Evolutionary conservation across 2,888 invertebrate genomes (phyloP).

Genomic region (Tricholauxania praeusta): DNA sequence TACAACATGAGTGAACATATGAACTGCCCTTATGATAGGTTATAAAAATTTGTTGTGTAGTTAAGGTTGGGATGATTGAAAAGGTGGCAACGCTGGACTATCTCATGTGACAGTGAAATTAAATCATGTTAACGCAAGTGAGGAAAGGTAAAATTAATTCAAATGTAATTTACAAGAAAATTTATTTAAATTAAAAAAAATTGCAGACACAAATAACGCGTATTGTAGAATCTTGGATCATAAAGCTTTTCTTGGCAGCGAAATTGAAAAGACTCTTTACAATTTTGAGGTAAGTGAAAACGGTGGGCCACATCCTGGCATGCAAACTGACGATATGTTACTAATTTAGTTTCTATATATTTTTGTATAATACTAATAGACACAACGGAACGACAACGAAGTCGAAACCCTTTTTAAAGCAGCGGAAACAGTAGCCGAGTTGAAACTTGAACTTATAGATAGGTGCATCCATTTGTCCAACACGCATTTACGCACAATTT

Average conservation of each 20-base stretch:
- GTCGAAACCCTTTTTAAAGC: conserved; percentile 82
- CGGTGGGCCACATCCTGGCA: too few species aligned
- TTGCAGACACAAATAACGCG: conserved; percentile 83
- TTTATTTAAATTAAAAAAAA: neutral
- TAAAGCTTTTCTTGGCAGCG: conserved; percentile 85
- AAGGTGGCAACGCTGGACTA: too few species aligned
- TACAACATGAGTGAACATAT: too few species aligned
- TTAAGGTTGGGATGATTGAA: too few species aligned
- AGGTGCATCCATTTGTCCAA: conserved; percentile 73
- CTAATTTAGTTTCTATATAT: neutral
- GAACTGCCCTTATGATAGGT: too few species aligned
- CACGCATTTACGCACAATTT: conserved; percentile 49
- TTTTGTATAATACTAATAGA: conserved; percentile 60
- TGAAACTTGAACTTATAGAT: conserved; percentile 80
- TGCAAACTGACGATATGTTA: too few species aligned
- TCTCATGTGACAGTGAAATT: conserved; percentile 9
- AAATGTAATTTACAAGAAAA: conserved; percentile 5
- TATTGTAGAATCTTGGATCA: conserved; percentile 90
- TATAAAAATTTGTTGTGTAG: too few species aligned
- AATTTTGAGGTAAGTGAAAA: conserved; percentile 83
- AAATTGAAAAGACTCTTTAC: conserved; percentile 84
- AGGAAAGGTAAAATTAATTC: conserved; percentile 20
- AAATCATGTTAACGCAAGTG: conserved; percentile 25
- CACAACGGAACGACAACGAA: conserved; percentile 78
- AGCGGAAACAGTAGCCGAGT: conserved; percentile 81